Evolutionary conservation across 2,113 vertebrate species (phyloP).

Genomic region (Microcebus griseorufus): DNA sequence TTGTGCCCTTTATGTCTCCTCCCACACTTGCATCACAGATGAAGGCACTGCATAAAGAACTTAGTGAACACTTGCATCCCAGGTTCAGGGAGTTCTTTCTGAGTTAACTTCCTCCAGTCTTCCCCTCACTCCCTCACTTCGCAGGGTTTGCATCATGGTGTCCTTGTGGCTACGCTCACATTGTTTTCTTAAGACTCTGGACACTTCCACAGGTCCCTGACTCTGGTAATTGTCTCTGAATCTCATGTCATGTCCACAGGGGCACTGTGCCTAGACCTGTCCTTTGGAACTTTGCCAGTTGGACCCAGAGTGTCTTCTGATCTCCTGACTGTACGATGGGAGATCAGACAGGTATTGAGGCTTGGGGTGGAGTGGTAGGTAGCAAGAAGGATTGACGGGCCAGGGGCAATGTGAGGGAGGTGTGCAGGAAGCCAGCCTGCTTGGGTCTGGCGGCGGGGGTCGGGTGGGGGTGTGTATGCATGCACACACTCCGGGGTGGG

Average conservation of each 20-base stretch:
- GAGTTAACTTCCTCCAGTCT: neutral
- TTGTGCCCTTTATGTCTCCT: neutral
- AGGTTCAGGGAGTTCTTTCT: conserved; percentile 26
- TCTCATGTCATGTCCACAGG: neutral
- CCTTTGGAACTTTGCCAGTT: neutral
- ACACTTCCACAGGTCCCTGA: neutral
- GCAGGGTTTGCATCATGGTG: neutral
- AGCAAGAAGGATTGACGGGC: neutral
- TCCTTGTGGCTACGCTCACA: neutral
- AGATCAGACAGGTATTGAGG: neutral
- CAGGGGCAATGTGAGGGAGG: neutral
- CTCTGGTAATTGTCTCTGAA: neutral
- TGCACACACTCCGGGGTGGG: neutral
- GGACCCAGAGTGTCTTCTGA: neutral
- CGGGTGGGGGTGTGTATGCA: accelerated
- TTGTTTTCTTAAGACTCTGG: neutral
- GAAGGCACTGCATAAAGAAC: neutral
- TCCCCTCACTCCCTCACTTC: neutral
- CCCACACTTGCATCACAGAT: neutral
- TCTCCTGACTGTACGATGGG: neutral
- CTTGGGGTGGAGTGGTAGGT: neutral
- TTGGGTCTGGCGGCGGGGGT: too few relatives aligned
- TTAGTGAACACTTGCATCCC: neutral
- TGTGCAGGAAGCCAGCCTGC: neutral
- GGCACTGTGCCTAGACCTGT: neutral